These are phyloP conservation scores for Ascidia mentula DNA, from an alignment of 23 tunicate genomes.

Conservation along the genomic window DNA sequence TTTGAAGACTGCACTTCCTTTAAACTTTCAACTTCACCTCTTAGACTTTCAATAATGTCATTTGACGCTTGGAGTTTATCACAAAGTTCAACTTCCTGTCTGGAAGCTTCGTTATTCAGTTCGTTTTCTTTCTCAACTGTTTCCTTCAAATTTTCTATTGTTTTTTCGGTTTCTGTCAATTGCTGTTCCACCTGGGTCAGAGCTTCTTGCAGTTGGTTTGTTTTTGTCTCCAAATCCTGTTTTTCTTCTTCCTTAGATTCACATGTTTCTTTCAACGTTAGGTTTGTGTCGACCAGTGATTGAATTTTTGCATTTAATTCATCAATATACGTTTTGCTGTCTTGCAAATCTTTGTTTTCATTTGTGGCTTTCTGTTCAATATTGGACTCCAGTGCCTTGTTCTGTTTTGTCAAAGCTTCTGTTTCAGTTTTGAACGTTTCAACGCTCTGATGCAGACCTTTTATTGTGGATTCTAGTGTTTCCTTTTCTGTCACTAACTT, in stretches of 20 bases:
- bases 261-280: background rate
- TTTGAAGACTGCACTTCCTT: background rate
- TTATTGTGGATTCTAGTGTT: background rate
- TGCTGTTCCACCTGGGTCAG: background rate
- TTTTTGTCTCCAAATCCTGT: background rate
- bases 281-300: background rate
- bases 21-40: background rate
- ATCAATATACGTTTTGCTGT: conserved; percentile 12
- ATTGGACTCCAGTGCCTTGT: background rate
- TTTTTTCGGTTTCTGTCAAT: background rate
- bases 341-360: background rate
- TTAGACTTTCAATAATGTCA: background rate
- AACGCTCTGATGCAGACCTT: background rate
- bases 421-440: background rate
- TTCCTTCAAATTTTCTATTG: background rate
- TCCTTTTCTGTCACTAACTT: background rate
- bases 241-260: background rate
- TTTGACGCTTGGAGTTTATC: background rate
- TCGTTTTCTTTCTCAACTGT: background rate
- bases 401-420: background rate
- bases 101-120: too few species aligned
- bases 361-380: background rate
- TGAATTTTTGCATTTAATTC: conserved; percentile 33
- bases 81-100: too few species aligned
- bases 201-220: background rate